A percentile compares a stretch with the other conserved stretches of the same genome.
Evolutionary conservation across 2,113 vertebrate genomes (phyloP).

Genomic region (Haemorhous mexicanus): DNA sequence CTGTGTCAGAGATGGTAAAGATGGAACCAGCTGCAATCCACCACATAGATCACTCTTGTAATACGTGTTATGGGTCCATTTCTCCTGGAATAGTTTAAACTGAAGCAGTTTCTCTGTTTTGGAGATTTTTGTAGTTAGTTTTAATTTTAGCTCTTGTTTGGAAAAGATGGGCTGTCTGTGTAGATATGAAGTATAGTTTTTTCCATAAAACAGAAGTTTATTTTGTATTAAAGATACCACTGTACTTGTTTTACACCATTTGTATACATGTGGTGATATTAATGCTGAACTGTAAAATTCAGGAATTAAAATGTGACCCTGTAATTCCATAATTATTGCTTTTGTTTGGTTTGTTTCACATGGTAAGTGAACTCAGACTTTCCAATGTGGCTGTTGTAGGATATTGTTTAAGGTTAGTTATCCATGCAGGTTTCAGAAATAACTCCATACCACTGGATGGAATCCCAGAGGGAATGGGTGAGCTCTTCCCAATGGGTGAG

Average conservation of each 20-base stretch:
- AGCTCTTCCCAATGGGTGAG: not conserved
- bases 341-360: constrained; percentile 75
- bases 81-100: constrained; percentile 79
- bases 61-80: constrained; percentile 76
- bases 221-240: constrained; percentile 95
- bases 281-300: constrained; percentile 89
- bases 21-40: constrained; percentile 69
- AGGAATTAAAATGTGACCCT: constrained; percentile 98
- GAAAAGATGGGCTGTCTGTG: constrained; percentile 83
- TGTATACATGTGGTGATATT: constrained; percentile 94
- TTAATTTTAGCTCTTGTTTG: constrained; percentile 82
- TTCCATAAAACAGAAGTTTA: constrained; percentile 88
- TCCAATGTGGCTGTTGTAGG: constrained; percentile 29
- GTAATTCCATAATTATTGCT: constrained; percentile 81
- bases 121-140: constrained; percentile 81
- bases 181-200: constrained; percentile 86
- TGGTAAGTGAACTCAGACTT: constrained; percentile 41
- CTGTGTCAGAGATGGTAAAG: constrained; percentile 44
- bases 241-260: constrained; percentile 94
- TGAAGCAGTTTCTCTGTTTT: constrained; percentile 77
- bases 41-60: constrained; percentile 70
- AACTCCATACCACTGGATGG: not conserved
- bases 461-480: not conserved
- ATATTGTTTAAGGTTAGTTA: not conserved
- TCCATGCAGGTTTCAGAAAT: not conserved